phyloP scores from a whole-genome alignment of 2,113 vertebrate species.

The Caloenas nicobarica region DNA sequence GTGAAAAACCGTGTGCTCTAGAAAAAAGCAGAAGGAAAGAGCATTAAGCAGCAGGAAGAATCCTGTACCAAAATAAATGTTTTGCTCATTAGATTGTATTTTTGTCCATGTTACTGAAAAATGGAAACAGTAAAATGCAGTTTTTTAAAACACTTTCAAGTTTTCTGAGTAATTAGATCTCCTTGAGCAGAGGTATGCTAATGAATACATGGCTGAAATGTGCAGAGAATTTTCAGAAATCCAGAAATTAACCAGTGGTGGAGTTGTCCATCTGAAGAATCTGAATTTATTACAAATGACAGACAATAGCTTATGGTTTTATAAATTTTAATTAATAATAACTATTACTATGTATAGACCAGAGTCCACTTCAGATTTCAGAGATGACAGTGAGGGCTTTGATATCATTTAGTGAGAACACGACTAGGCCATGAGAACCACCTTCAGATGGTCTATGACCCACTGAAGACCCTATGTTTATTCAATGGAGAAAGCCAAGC shows the following conservation, averaged over 20 bases:
- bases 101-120: not conserved
- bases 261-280: not conserved
- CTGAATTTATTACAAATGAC: not conserved
- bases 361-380: not conserved
- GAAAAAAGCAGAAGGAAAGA: conserved; percentile 33
- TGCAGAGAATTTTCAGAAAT: not conserved
- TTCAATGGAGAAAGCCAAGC: not conserved
- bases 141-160: not conserved
- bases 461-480: not conserved
- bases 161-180: not conserved
- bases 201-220: not conserved
- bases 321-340: not conserved
- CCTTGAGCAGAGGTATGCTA: not conserved
- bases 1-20: not conserved
- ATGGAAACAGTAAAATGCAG: not conserved
- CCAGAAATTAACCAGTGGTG: not conserved
- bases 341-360: not conserved
- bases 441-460: not conserved
- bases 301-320: not conserved
- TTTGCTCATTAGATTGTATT: conserved; percentile 13
- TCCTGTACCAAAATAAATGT: conserved; percentile 29
- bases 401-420: not conserved
- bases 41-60: conserved; percentile 17
- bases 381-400: not conserved
- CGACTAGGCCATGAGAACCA: not conserved